A percentile compares a stretch with the other conserved stretches of the same genome.
Conservation (phyloP, 2,797 vertebrate genomes). For the Sebastes cheni region DNA sequence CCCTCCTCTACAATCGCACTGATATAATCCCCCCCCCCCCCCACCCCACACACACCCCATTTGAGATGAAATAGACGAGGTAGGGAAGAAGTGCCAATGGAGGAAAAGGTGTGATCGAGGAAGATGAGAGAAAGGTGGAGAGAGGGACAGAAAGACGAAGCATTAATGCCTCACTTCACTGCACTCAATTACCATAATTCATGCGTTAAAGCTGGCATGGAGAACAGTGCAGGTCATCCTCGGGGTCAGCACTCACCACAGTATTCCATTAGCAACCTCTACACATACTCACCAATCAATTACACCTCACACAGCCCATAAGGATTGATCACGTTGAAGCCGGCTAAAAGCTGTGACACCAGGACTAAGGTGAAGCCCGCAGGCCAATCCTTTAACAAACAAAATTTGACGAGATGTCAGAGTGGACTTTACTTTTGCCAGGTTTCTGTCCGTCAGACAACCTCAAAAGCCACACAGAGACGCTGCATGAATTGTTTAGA, state of each 20-base stretch:
- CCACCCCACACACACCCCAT: slow-evolving; percentile 39
- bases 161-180: slow-evolving; percentile 63
- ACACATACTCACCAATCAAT: slow-evolving; percentile 72
- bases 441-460: neutral
- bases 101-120: neutral
- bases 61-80: slow-evolving; percentile 54
- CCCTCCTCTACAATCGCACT: slow-evolving; percentile 28
- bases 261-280: slow-evolving; percentile 67
- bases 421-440: neutral
- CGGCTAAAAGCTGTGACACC: slow-evolving; percentile 45
- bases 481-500: neutral
- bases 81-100: slow-evolving; percentile 29
- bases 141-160: slow-evolving; percentile 25
- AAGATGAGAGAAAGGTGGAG: slow-evolving; percentile 2
- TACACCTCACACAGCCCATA: slow-evolving; percentile 56
- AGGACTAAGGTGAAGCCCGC: slow-evolving; percentile 44
- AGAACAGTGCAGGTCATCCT: slow-evolving; percentile 68
- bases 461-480: neutral
- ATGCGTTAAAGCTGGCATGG: slow-evolving; percentile 66
- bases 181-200: slow-evolving; percentile 77
- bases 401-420: slow-evolving; percentile 24
- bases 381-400: slow-evolving; percentile 40
- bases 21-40: slow-evolving; percentile 52
- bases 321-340: slow-evolving; percentile 67
- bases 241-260: slow-evolving; percentile 61